Conservation (phyloP, 2,797 vertebrate genomes). For the Enteromius thamalakanensis region DNA sequence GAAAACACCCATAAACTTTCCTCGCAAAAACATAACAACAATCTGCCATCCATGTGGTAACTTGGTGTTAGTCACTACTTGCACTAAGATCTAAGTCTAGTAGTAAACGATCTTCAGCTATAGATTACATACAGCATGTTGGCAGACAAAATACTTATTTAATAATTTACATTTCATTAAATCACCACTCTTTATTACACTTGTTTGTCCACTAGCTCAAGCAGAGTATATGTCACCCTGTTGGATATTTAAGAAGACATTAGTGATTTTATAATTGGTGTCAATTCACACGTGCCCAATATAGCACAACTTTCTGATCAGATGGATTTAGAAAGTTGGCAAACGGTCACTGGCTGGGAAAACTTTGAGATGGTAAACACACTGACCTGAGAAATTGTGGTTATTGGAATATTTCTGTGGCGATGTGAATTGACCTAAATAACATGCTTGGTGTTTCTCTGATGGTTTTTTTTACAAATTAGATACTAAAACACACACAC, state of each 20-base stretch:
- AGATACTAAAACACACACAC: neutral
- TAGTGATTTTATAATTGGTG: neutral
- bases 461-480: neutral
- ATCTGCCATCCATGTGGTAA: neutral
- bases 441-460: neutral
- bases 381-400: neutral
- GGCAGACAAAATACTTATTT: neutral
- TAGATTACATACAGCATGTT: neutral
- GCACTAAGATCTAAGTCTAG: neutral
- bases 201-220: neutral
- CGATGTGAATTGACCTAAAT: no score
- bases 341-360: neutral
- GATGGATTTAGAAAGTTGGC: neutral
- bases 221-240: neutral
- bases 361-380: neutral
- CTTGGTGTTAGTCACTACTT: neutral
- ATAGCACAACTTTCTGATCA: neutral
- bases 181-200: neutral
- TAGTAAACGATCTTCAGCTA: neutral
- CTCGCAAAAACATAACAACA: slow-evolving; percentile 1
- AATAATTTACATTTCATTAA: neutral
- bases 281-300: neutral
- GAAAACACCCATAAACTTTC: neutral
- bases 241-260: neutral
- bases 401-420: neutral